phyloP scores from a whole-genome alignment of 1,140 invertebrate species.

The Lerema accius region DNA sequence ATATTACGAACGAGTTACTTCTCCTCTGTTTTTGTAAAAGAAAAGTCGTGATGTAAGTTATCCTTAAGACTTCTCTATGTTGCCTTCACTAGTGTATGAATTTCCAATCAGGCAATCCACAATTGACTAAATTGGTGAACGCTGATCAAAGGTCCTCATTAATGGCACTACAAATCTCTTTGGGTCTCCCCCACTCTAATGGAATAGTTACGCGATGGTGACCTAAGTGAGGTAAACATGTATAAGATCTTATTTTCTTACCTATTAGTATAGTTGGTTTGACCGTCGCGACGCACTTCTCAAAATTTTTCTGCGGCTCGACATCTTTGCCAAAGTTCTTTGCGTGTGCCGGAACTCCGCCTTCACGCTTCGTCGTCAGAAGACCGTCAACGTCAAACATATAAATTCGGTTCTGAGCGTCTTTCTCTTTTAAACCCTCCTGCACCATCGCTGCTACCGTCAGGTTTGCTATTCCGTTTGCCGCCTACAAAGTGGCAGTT shows the following conservation, averaged over 20 bases:
- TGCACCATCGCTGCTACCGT: constrained; percentile 93
- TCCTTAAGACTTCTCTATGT: no score
- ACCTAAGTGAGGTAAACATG: background rate
- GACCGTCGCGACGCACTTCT: constrained; percentile 88
- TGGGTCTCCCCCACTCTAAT: no score
- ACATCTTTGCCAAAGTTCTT: constrained; percentile 92
- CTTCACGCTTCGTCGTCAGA: constrained; percentile 87
- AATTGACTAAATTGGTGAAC: no score
- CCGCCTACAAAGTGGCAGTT: constrained; percentile 86
- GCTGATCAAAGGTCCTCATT: no score
- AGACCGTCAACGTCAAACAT: constrained; percentile 94
- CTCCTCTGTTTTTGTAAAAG: no score
- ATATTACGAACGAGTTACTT: no score
- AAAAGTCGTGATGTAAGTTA: no score
- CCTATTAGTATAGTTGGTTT: constrained; percentile 93
- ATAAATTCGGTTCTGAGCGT: constrained; percentile 93
- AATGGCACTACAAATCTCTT: no score
- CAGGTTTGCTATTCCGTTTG: constrained; percentile 93
- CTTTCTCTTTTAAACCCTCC: constrained; percentile 89
- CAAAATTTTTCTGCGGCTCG: constrained; percentile 87
- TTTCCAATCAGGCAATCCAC: no score
- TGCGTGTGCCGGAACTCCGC: constrained; percentile 90
- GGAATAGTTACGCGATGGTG: no score
- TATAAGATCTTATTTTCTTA: constrained; percentile 54
- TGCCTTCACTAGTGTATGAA: no score